phyloP scores from a whole-genome alignment of 2,888 invertebrate genomes.

The Mesopsocus fuscifrons region DNA sequence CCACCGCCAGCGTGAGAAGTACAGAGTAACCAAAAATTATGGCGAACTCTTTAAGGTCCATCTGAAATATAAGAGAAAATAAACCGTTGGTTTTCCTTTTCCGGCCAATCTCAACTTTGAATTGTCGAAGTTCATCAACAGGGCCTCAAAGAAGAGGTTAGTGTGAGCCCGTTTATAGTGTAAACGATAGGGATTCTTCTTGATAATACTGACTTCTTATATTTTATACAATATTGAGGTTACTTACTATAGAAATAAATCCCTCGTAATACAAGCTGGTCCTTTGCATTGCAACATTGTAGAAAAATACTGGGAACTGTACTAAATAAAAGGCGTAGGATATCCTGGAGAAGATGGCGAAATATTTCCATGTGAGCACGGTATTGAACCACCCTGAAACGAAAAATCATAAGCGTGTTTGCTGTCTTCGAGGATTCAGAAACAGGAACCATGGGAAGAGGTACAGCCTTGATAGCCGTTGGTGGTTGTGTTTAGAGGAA shows the following conservation, averaged over 20 bases:
- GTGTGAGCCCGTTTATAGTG: no score
- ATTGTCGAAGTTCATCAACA: no score
- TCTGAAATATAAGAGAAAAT: constrained; percentile 24
- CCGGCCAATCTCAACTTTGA: no score
- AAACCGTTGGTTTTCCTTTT: no score
- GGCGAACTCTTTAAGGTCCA: constrained; percentile 30
- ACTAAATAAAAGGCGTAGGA: constrained; percentile 39
- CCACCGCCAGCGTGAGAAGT: constrained; percentile 31
- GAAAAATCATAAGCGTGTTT: constrained; percentile 7
- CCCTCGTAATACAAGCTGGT: constrained; percentile 31
- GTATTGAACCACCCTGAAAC: constrained; percentile 27
- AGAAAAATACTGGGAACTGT: constrained; percentile 43
- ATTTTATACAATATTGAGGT: no score
- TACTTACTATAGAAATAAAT: constrained; percentile 29
- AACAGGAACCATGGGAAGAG: no score
- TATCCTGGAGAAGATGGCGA: constrained; percentile 37
- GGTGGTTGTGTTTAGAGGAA: not conserved
- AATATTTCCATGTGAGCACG: constrained; percentile 32
- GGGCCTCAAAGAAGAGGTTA: no score
- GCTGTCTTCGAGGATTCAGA: no score
- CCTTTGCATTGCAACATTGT: constrained; percentile 37
- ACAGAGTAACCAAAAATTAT: constrained; percentile 29
- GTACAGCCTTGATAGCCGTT: no score
- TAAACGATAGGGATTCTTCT: no score
- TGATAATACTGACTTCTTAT: no score